A percentile compares a stretch with the other conserved stretches of the same genome.
These are phyloP conservation scores for Chrysina gloriosa DNA, from an alignment of 2,888 invertebrate genomes.

Conservation along the genomic window DNA sequence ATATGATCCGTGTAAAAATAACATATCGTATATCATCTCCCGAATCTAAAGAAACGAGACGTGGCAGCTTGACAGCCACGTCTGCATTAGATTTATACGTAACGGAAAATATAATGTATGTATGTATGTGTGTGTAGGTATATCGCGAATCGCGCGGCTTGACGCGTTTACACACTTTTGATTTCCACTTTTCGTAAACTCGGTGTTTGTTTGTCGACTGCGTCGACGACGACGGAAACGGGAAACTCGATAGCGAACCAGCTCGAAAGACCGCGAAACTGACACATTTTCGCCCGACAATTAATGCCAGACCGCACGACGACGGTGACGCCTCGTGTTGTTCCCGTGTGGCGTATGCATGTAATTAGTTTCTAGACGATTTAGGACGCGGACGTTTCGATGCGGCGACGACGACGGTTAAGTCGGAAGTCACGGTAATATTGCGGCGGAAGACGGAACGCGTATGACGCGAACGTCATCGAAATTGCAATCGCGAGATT, in stretches of 20 bases:
- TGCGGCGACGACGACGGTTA: no score
- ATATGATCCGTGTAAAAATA: neutral
- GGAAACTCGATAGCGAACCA: neutral
- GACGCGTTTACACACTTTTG: neutral
- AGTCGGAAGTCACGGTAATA: no score
- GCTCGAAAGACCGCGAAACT: neutral
- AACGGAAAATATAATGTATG: neutral
- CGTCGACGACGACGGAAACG: neutral
- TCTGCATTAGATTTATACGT: neutral
- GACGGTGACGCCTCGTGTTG: neutral
- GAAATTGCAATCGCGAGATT: no score
- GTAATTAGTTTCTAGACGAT: neutral
- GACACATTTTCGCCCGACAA: conserved; percentile 9
- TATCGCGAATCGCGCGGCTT: neutral
- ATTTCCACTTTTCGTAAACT: neutral
- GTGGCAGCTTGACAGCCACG: neutral
- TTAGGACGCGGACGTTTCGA: no score
- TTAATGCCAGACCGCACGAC: neutral
- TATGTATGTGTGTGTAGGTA: no score
- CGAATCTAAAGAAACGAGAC: neutral
- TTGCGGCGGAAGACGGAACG: no score
- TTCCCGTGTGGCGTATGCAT: neutral
- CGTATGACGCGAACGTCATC: no score
- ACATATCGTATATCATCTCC: no score
- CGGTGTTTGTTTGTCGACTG: neutral